Evolutionary conservation across 1,140 invertebrate species (phyloP).

Genomic region (Drosophila mauritiana): DNA sequence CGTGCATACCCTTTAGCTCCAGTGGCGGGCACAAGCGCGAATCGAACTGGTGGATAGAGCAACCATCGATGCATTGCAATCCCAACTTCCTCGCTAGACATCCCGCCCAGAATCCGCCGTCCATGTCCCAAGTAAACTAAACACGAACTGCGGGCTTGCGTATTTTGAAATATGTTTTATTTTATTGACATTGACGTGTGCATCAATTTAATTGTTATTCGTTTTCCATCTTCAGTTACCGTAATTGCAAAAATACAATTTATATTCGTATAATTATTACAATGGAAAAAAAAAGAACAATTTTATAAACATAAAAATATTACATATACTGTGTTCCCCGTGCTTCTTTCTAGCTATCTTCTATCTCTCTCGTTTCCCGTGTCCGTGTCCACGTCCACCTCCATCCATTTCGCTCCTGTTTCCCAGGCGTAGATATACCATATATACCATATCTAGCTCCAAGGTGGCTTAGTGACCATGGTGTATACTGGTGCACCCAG

Average conservation of each 20-base stretch:
- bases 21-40: too few species aligned
- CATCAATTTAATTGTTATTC: conserved; percentile 78
- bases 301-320: conserved; percentile 78
- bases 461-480: conserved; percentile 44
- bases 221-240: conserved; percentile 55
- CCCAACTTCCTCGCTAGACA: too few species aligned
- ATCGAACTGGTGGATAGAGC: too few species aligned
- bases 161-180: conserved; percentile 70
- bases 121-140: background rate
- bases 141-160: conserved; percentile 3
- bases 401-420: conserved; percentile 11
- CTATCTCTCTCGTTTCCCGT: conserved; percentile 23
- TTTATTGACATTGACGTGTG: conserved; percentile 76
- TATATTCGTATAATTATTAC: conserved; percentile 65
- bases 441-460: conserved; percentile 54
- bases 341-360: conserved; percentile 21
- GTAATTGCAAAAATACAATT: conserved; percentile 76
- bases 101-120: too few species aligned
- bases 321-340: conserved; percentile 64
- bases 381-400: conserved; percentile 11
- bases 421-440: conserved; percentile 15
- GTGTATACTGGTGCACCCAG: background rate
- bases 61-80: too few species aligned
- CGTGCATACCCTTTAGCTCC: too few species aligned
- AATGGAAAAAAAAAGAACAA: conserved; percentile 66